These are phyloP conservation scores for Elanoides forficatus DNA, from an alignment of 2,113 vertebrate species.

Conservation along the genomic window DNA sequence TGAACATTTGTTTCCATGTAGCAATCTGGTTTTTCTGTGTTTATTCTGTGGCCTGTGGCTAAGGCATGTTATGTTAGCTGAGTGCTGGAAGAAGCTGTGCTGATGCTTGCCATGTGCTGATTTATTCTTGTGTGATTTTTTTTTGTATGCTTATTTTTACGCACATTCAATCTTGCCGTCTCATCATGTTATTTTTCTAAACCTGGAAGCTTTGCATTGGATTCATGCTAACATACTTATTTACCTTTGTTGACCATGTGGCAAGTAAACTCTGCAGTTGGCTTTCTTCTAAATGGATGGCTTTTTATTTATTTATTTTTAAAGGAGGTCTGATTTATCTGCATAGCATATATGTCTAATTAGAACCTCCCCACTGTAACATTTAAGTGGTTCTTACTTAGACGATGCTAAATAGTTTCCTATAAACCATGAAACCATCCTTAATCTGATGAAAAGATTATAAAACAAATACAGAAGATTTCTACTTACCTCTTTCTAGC, in stretches of 20 bases:
- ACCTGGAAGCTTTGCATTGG: not conserved
- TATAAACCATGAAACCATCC: not conserved
- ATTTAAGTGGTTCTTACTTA: not conserved
- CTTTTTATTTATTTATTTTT: not conserved
- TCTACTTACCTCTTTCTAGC: not conserved
- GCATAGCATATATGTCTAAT: not conserved
- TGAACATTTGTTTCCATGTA: conserved; percentile 53
- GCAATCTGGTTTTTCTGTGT: conserved; percentile 41
- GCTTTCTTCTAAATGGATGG: not conserved
- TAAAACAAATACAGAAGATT: not conserved
- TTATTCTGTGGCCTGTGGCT: conserved; percentile 50
- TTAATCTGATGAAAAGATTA: not conserved
- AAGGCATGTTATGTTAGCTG: conserved; percentile 29
- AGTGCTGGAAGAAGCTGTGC: not conserved
- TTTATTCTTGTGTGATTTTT: not conserved
- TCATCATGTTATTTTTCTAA: not conserved
- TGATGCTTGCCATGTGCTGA: conserved; percentile 3
- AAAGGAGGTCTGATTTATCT: not conserved
- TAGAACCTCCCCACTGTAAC: not conserved
- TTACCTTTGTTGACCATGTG: not conserved
- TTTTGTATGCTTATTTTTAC: not conserved
- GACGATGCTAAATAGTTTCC: not conserved
- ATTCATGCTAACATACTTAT: not conserved
- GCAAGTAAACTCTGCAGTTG: not conserved
- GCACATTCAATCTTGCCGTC: not conserved